These are phyloP conservation scores for Erythrolamprus reginae DNA, from an alignment of 2,113 vertebrate species.

Conservation along the genomic window DNA sequence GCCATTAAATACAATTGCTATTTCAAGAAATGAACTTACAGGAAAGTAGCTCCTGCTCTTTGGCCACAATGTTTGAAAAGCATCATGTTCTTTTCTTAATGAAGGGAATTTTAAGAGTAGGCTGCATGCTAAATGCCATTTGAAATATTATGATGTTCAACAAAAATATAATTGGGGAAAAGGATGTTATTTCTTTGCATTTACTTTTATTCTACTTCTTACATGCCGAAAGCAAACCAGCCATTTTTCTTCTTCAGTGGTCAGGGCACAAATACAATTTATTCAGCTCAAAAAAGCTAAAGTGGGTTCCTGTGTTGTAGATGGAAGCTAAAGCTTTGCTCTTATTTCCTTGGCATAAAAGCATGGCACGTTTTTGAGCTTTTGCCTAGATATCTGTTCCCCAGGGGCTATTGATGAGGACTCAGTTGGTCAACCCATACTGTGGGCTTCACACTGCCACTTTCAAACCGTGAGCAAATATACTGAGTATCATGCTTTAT, in stretches of 20 bases:
- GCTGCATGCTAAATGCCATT: neutral
- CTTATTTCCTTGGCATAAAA: conserved; percentile 18
- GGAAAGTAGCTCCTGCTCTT: neutral
- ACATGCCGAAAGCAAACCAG: neutral
- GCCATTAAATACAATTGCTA: neutral
- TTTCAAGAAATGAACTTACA: neutral
- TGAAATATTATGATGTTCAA: neutral
- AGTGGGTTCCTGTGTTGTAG: conserved; percentile 7
- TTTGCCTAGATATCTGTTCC: conserved; percentile 9
- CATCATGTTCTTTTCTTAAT: neutral
- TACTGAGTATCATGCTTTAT: accelerated
- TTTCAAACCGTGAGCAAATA: neutral
- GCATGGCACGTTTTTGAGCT: neutral
- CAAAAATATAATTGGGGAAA: neutral
- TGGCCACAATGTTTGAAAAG: neutral
- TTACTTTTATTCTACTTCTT: neutral
- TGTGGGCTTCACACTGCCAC: neutral
- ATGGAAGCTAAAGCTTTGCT: neutral
- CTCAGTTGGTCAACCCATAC: neutral
- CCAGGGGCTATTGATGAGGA: neutral
- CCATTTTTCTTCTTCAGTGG: conserved; percentile 18
- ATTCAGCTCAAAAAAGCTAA: conserved; percentile 26
- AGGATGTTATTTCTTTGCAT: neutral
- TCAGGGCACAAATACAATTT: conserved; percentile 1
- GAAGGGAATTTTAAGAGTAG: neutral